Base-by-base conservation (phyloP, 1,140 invertebrate species). In the Pseudoatta argentina region DNA sequence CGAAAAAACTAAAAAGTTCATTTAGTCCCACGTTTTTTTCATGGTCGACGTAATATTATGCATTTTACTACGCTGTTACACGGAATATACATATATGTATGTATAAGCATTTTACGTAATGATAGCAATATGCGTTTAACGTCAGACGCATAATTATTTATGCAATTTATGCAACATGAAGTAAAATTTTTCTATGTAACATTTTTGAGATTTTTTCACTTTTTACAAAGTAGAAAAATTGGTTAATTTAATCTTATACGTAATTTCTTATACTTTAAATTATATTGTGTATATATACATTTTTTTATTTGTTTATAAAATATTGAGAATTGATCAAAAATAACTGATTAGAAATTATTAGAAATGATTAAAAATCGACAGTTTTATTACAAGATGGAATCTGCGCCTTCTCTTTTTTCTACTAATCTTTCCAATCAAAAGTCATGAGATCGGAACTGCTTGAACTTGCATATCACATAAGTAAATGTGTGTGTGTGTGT, bases 121-220 rank as follows among this genome's bases (percentile, higher is more conserved):
- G 12, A 21, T n/a, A 21, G 30, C 14, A 59, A 75, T 75, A 18
- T 44, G 5, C 51, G 55, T 21, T 75, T n/a, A 59, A 59, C 39
- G 6, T 75, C 34, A 10, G 72, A 44, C 55, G 34, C 10, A 75
- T 44, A n/a, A 44, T 75, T 75, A 59, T 75, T 75, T 75, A 6
- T 75, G 55, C 14, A 59, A 44, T 61, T 59, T 75, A 6, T 75
- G 55, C 8, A 59, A 44, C n/a, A 44, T 16, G 55, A 21, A 44
- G 34, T 59, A 30, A 75, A 59, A 61, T 44, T 39, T 75, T 51
- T 69, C 39, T 69, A 7, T 16, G 34, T 21, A n/a, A n/a, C 64
- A 44, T 7, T 44, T 48, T 16, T 0, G 6, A 51, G 14, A 69
- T 69, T 69, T 69, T 24, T 69, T 16, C 3, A 69, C n/a, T 69